Conservation (phyloP, 2,888 invertebrate species). For the Rhogogaster chlorosoma region DNA sequence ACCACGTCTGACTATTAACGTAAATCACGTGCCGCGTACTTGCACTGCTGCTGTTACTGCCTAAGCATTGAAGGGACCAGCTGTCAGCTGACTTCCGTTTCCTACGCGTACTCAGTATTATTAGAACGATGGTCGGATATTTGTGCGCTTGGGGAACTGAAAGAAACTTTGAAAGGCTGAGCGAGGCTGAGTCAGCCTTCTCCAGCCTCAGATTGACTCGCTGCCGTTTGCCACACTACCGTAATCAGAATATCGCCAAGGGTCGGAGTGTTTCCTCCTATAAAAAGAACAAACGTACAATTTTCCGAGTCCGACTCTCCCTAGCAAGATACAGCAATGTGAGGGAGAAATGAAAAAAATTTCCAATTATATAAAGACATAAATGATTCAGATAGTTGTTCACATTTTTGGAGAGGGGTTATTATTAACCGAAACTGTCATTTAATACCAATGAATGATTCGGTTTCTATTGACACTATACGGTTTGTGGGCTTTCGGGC, state of each 20-base stretch:
- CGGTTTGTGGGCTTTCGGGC: neutral
- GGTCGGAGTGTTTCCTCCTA: neutral
- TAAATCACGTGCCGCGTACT: conserved; percentile 60
- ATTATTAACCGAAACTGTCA: neutral
- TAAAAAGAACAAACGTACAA: neutral
- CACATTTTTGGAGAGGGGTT: neutral
- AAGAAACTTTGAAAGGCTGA: conserved; percentile 49
- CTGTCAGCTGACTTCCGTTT: conserved; percentile 64
- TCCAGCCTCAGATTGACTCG: neutral
- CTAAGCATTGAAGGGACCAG: conserved; percentile 60
- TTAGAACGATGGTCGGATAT: conserved; percentile 55
- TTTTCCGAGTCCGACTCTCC: neutral
- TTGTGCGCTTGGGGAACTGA: conserved; percentile 29
- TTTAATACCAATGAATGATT: neutral
- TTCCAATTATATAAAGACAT: neutral
- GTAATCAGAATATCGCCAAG: conserved; percentile 12
- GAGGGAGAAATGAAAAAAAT: neutral
- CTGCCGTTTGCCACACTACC: neutral
- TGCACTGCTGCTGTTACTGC: conserved; percentile 45
- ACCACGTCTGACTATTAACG: conserved; percentile 63
- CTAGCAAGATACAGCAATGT: neutral
- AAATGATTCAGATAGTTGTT: neutral
- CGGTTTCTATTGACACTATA: neutral
- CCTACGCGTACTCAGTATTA: conserved; percentile 58
- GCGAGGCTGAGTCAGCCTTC: conserved; percentile 30